These are phyloP conservation scores for Parnassius apollo DNA, from an alignment of 2,888 invertebrate species.

Conservation along the genomic window DNA sequence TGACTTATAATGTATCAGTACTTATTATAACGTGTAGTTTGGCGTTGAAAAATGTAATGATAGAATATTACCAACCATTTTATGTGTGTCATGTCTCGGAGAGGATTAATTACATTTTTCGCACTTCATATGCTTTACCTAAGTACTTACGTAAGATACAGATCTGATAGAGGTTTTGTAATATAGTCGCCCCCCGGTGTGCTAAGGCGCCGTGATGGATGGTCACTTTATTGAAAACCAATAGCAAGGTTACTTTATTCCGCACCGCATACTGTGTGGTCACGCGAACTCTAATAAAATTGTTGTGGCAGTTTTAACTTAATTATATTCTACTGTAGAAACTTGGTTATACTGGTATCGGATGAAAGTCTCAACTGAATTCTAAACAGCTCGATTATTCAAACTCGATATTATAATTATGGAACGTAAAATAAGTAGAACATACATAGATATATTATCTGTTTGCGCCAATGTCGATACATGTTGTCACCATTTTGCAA, in stretches of 20 bases:
- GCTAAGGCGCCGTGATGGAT: conserved; percentile 75
- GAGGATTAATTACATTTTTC: conserved; percentile 10
- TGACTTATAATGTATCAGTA: no score
- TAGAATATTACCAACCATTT: no score
- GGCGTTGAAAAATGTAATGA: no score
- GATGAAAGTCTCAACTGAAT: conserved; percentile 22
- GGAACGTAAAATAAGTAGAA: conserved; percentile 4
- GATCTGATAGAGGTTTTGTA: conserved; percentile 73
- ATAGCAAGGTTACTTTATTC: conserved; percentile 53
- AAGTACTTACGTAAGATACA: conserved; percentile 29
- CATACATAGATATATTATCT: conserved; percentile 1
- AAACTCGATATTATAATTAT: conserved; percentile 16
- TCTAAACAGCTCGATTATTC: conserved; percentile 1
- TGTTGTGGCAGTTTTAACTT: conserved; percentile 48
- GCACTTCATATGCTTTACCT: conserved; percentile 15
- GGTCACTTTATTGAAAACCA: conserved; percentile 76
- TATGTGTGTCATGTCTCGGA: not conserved
- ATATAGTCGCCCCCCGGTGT: conserved; percentile 74
- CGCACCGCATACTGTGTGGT: conserved; percentile 56
- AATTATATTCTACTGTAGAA: conserved; percentile 38
- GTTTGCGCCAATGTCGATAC: conserved; percentile 17
- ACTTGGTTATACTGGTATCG: conserved; percentile 10
- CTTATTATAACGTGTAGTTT: no score
- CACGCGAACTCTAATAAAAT: conserved; percentile 62
- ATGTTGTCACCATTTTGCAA: conserved; percentile 18